A percentile compares a stretch with the other conserved stretches of the same genome.
These are phyloP conservation scores for Diadema setosum DNA, from an alignment of 35 echinoderm and acorn worm genomes.

Conservation along the genomic window DNA sequence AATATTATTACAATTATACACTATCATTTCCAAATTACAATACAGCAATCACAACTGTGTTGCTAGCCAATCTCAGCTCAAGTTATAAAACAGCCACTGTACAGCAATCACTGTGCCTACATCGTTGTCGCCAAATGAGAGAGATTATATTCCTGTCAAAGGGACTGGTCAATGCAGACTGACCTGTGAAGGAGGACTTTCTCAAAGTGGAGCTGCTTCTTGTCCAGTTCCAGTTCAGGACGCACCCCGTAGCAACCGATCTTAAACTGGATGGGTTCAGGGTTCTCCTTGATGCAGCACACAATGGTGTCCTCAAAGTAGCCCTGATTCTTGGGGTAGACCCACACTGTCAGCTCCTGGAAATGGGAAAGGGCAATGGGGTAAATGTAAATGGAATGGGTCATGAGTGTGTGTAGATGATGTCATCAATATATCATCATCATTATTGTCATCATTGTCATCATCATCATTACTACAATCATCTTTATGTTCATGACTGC, in stretches of 20 bases:
- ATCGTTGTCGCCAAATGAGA: too few relatives aligned
- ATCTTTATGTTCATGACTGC: background rate
- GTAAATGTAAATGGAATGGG: background rate
- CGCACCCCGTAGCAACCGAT: conserved; percentile 93
- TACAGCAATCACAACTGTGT: too few relatives aligned
- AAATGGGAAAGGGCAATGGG: background rate
- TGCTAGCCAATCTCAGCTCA: too few relatives aligned
- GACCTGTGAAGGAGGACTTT: conserved; percentile 94
- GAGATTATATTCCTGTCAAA: too few relatives aligned
- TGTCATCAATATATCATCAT: background rate
- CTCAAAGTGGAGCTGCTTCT: conserved; percentile 99
- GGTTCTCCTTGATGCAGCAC: conserved; percentile 96
- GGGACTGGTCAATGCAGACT: background rate
- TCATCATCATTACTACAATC: background rate
- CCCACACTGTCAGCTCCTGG: conserved; percentile 94
- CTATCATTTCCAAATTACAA: too few relatives aligned
- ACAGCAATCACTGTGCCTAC: too few relatives aligned
- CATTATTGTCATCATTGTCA: background rate
- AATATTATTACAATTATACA: too few relatives aligned
- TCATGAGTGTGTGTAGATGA: background rate
- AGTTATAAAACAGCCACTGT: too few relatives aligned
- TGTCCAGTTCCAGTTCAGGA: conserved; percentile 96
- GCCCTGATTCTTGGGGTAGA: conserved; percentile 97
- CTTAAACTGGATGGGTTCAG: conserved; percentile 95
- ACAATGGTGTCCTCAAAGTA: conserved; percentile 98